phyloP scores from a whole-genome alignment of 2,888 invertebrate genomes.

The Leptothorax acervorum region DNA sequence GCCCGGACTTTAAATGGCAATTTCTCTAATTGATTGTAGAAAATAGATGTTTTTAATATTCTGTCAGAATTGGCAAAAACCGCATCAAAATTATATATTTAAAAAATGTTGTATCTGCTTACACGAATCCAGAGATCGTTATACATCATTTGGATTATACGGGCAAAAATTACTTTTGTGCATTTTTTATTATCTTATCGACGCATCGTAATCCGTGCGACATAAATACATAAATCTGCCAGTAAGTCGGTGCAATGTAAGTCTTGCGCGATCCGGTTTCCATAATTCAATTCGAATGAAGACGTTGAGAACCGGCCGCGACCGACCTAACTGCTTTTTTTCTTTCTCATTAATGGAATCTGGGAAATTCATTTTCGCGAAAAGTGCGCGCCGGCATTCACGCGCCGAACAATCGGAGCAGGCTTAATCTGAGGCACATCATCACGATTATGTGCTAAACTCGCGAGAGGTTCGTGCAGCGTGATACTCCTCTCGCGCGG shows the following conservation, averaged over 20 bases:
- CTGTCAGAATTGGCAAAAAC: neutral
- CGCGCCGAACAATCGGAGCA: slow-evolving; percentile 15
- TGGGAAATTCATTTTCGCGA: slow-evolving; percentile 25
- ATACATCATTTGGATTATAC: neutral
- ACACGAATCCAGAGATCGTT: neutral
- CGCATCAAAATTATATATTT: neutral
- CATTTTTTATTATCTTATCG: neutral
- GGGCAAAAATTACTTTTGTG: neutral
- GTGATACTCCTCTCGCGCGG: slow-evolving; percentile 3
- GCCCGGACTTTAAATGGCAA: too few relatives aligned
- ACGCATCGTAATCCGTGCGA: neutral
- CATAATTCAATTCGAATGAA: slow-evolving; percentile 38
- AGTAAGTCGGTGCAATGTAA: neutral
- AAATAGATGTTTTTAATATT: slow-evolving; percentile 2
- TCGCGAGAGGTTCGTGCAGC: slow-evolving; percentile 19
- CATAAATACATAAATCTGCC: neutral
- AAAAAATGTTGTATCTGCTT: neutral
- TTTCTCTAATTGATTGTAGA: neutral
- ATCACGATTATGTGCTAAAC: slow-evolving; percentile 54
- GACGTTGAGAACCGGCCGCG: neutral
- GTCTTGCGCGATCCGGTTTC: slow-evolving; percentile 31
- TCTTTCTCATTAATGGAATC: slow-evolving; percentile 22
- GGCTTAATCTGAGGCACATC: slow-evolving; percentile 14
- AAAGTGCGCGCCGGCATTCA: slow-evolving; percentile 17
- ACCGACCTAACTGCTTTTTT: neutral